Conservation (phyloP, 2,888 invertebrate species). For the Hyposoter didymator region DNA sequence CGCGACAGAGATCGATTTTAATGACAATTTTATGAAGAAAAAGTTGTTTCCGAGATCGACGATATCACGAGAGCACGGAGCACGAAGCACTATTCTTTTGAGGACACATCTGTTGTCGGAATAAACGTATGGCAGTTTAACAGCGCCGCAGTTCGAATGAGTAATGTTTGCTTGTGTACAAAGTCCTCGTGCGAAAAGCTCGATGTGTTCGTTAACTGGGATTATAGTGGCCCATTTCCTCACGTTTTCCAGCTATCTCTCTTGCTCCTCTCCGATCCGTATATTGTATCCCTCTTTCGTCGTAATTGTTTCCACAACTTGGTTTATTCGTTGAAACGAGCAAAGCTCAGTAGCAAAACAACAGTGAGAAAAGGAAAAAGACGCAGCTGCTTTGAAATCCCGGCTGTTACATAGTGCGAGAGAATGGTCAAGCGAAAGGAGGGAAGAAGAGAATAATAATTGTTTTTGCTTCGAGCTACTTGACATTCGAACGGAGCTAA, state of each 20-base stretch:
- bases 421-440: not conserved
- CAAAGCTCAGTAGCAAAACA: not conserved
- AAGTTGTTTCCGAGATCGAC: not conserved
- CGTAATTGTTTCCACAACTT: constrained; percentile 2
- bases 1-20: not conserved
- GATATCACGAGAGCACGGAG: not conserved
- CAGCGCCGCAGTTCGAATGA: not conserved
- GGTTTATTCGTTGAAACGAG: not conserved
- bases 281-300: not conserved
- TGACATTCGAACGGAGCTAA: not conserved
- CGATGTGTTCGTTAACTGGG: not conserved
- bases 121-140: no score
- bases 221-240: constrained; percentile 6
- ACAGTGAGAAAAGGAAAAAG: not conserved
- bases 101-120: not conserved
- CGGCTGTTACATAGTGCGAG: not conserved
- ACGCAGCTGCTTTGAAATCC: not conserved
- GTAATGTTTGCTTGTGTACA: not conserved
- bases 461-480: not conserved
- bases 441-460: not conserved
- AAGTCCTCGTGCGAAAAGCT: not conserved
- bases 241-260: not conserved
- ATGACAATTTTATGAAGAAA: not conserved
- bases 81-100: not conserved
- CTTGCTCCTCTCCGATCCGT: not conserved